phyloP scores from a whole-genome alignment of 2,797 vertebrate species.

The Oryzias dopingdopingensis region DNA sequence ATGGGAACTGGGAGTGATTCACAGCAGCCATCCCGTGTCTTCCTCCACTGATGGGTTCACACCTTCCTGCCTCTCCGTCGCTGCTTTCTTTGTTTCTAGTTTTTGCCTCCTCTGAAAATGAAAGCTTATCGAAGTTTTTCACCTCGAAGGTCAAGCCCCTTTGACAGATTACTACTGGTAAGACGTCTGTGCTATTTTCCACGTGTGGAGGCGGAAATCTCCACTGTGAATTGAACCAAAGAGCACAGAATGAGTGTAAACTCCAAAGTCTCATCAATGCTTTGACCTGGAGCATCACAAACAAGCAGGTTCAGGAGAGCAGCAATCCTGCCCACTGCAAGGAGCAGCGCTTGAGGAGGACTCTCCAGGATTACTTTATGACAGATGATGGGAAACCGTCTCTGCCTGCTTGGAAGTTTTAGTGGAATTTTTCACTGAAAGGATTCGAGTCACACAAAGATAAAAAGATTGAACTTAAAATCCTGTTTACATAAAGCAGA shows the following conservation, averaged over 20 bases:
- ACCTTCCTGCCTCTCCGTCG: constrained; percentile 26
- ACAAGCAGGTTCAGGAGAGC: too few relatives aligned
- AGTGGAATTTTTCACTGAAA: too few relatives aligned
- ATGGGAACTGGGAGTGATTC: constrained; percentile 45
- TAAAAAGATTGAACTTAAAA: too few relatives aligned
- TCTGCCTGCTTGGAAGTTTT: too few relatives aligned
- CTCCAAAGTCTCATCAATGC: not conserved
- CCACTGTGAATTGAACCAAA: constrained; percentile 12
- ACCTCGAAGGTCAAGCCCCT: constrained; percentile 28
- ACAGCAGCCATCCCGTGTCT: constrained; percentile 46
- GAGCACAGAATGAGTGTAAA: not conserved
- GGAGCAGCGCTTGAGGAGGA: too few relatives aligned
- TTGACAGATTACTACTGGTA: constrained; percentile 21
- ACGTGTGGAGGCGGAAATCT: constrained; percentile 19
- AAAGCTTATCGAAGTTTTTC: constrained; percentile 30
- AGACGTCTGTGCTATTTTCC: constrained; percentile 26
- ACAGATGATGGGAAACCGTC: too few relatives aligned
- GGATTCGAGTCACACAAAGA: too few relatives aligned
- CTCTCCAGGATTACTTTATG: too few relatives aligned
- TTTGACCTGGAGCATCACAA: too few relatives aligned
- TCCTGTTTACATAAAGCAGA: too few relatives aligned
- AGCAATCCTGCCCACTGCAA: too few relatives aligned
- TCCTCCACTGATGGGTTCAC: constrained; percentile 19
- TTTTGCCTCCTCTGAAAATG: constrained; percentile 53
- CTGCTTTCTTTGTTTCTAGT: constrained; percentile 51